Conservation (phyloP, 2,797 vertebrate genomes). For the Danionella dracula region DNA sequence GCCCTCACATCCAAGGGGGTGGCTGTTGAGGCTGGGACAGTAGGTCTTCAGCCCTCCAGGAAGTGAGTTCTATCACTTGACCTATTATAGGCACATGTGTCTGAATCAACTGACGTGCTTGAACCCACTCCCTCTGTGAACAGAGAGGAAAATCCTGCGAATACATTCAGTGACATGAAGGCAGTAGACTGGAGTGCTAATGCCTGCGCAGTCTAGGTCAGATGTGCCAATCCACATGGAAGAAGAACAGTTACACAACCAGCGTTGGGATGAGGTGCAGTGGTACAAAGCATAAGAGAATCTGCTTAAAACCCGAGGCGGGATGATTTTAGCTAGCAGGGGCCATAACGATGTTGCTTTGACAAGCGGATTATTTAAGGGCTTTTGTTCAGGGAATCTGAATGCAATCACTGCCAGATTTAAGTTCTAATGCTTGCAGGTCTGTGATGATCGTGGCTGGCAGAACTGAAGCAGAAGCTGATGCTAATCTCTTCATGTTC, state of each 20-base stretch:
- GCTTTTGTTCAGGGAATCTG: neutral
- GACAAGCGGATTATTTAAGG: neutral
- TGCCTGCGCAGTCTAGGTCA: neutral
- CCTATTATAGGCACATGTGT: too few species aligned
- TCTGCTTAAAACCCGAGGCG: neutral
- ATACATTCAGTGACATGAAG: neutral
- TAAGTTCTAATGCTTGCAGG: neutral
- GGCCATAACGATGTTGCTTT: neutral
- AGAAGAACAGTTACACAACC: conserved; percentile 38
- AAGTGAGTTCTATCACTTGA: too few species aligned
- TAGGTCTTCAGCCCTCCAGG: too few species aligned
- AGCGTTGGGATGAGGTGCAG: neutral
- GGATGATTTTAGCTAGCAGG: conserved; percentile 34
- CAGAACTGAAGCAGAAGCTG: neutral
- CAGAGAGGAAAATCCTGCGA: neutral
- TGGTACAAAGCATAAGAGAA: neutral
- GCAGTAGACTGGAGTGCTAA: neutral
- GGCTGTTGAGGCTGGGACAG: too few species aligned
- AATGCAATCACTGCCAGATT: neutral
- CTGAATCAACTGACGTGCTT: too few species aligned
- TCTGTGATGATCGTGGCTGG: neutral
- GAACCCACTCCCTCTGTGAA: too few species aligned
- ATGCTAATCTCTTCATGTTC: conserved; percentile 10
- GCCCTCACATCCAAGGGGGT: too few species aligned
- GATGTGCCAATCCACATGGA: neutral